Evolutionary conservation across 2,797 vertebrate species (phyloP).

Genomic region (Tamandua tetradactyla): DNA sequence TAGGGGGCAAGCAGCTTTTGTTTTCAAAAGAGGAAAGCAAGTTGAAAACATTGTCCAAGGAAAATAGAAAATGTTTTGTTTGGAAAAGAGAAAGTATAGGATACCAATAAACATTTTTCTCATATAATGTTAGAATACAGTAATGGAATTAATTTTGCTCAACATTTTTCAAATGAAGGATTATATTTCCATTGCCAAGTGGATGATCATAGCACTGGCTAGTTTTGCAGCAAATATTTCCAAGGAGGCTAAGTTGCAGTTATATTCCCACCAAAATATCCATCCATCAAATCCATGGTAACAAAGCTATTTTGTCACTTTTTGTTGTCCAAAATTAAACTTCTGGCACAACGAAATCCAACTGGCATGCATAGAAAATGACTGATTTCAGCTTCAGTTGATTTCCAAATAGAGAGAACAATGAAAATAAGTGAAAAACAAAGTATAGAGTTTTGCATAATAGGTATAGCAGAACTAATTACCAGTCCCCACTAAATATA

Average conservation of each 20-base stretch:
- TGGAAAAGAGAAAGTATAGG: background rate
- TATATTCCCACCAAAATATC: background rate
- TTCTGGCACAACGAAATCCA: background rate
- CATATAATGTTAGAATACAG: background rate
- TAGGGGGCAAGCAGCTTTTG: background rate
- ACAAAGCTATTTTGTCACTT: background rate
- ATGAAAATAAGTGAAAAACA: constrained; percentile 17
- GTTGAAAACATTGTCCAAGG: background rate
- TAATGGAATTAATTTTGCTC: background rate
- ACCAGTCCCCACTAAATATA: too few relatives aligned
- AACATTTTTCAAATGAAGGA: background rate
- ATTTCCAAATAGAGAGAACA: constrained; percentile 29
- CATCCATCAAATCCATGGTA: background rate
- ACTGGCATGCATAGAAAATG: background rate
- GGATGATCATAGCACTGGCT: background rate
- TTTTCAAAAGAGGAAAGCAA: constrained; percentile 30
- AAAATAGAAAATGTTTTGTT: background rate
- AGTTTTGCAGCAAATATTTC: constrained; percentile 14
- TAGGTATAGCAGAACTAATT: too few relatives aligned
- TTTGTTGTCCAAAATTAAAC: constrained; percentile 3
- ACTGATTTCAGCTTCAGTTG: background rate
- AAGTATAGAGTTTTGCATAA: too few relatives aligned
- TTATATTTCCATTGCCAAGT: too few relatives aligned
- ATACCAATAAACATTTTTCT: background rate
- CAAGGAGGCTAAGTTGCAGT: background rate